Evolutionary conservation across 92 coral and sea anemone species (phyloP).

Genomic region (Desmophyllum pertusum): DNA sequence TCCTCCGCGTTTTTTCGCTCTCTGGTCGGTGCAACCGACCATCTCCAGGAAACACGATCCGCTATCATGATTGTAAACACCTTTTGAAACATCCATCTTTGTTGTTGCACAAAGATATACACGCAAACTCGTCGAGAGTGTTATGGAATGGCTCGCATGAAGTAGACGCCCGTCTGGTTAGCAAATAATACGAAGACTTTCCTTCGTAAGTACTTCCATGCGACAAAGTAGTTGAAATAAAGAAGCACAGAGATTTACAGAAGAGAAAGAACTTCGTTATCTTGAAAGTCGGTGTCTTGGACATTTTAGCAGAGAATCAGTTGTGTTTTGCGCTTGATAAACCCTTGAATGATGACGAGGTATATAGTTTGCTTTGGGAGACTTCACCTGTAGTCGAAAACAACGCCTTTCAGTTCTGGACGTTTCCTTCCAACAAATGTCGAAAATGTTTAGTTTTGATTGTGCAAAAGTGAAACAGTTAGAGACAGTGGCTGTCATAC

Average conservation of each 20-base stretch:
- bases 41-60: slow-evolving; percentile 4
- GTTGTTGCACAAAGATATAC: slow-evolving; percentile 11
- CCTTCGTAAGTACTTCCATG: not conserved
- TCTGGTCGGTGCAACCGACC: not conserved
- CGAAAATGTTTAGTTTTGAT: not conserved
- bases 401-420: not conserved
- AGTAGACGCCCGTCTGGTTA: not conserved
- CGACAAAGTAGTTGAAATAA: not conserved
- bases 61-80: not conserved
- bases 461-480: not conserved
- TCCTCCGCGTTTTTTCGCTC: not conserved
- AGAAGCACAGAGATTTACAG: not conserved
- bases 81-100: not conserved
- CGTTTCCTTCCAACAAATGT: not conserved
- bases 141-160: not conserved
- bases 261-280: not conserved
- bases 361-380: not conserved
- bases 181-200: slow-evolving; percentile 2
- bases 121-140: not conserved
- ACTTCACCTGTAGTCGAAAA: not conserved
- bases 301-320: not conserved
- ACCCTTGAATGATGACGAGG: not conserved
- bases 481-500: not conserved
- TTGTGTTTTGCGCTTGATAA: not conserved
- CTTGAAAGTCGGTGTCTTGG: not conserved